Evolutionary conservation across 2,888 invertebrate genomes (phyloP).

Genomic region (Luperina testacea): DNA sequence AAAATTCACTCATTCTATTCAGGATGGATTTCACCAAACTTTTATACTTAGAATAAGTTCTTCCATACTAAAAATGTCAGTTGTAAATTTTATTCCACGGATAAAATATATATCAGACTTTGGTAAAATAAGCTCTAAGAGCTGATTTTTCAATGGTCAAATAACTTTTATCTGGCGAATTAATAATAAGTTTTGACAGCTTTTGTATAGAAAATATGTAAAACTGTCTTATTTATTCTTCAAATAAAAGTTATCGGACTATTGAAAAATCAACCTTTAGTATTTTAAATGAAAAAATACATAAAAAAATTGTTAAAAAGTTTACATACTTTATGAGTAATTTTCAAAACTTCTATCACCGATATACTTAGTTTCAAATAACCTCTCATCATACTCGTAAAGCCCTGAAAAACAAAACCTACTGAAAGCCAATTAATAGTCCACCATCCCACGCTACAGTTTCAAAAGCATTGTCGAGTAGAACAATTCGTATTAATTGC

Average conservation of each 20-base stretch:
- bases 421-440: neutral
- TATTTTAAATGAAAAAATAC: neutral
- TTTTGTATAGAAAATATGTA: neutral
- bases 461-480: neutral
- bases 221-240: neutral
- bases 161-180: neutral
- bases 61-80: too few relatives aligned
- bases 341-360: neutral
- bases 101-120: too few relatives aligned
- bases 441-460: neutral
- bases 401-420: neutral
- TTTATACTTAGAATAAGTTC: too few relatives aligned
- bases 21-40: too few relatives aligned
- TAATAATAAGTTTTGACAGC: neutral
- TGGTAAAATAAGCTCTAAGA: too few relatives aligned
- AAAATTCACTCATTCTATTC: too few relatives aligned
- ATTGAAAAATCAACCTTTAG: neutral
- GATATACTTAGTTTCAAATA: neutral
- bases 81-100: too few relatives aligned
- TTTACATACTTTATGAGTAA: neutral
- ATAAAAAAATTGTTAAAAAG: neutral
- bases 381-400: too few relatives aligned
- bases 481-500: constrained; percentile 51
- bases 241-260: neutral
- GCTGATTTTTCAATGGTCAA: neutral